Evolutionary conservation across 2,888 invertebrate genomes (phyloP), one percentile per base, ranked within the genome.

Genomic region (Ophonus ardosiacus): DNA sequence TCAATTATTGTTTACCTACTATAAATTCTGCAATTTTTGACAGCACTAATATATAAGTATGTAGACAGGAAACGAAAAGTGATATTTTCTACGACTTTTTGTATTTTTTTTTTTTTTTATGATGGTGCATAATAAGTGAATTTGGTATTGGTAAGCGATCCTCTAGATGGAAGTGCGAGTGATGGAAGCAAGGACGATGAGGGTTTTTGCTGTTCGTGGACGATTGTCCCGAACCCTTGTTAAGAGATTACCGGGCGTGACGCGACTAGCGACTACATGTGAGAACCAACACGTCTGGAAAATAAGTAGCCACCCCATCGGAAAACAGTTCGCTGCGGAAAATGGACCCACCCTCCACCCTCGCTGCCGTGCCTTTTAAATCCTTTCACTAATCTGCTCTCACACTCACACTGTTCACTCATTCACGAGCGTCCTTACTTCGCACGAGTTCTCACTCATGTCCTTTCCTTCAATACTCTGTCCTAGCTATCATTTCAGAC

Each of bases 191-290:
- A n/a, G n/a, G 65, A 71, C 21, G 7, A 40, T 38, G n/a, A 71
- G 71, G n/a, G 43, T 51, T 76, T 51, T 18, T 10, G 21, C 31
- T 10, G 43, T 17, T 51, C 51, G n/a, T 76, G 18, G 76, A 10
- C 18, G 56, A 51, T 76, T 51, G 76, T 90, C 91, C 91, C 90
- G 90, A 90, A 78, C 90, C 90, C 90, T 90, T 90, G 90, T 90
- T 90, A 90, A 89, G 88, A 90, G 91, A 91, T 91, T 91, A 91
- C 89, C 89, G 90, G 90, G 90, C 90, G 90, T 90, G 86, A 88
- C 89, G 88, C 87, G 89, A 88, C 90, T 89, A 63, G 31, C 59
- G 8, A 15, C n/a, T 63, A 63, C 90, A 91, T 90, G 91, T 91
- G 91, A 90, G 91, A 91, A 91, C 90, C 88, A 89, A 89, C 90